Evolutionary conservation across 2,888 invertebrate genomes (phyloP).

Genomic region (Dasysyrphus tricinctus): DNA sequence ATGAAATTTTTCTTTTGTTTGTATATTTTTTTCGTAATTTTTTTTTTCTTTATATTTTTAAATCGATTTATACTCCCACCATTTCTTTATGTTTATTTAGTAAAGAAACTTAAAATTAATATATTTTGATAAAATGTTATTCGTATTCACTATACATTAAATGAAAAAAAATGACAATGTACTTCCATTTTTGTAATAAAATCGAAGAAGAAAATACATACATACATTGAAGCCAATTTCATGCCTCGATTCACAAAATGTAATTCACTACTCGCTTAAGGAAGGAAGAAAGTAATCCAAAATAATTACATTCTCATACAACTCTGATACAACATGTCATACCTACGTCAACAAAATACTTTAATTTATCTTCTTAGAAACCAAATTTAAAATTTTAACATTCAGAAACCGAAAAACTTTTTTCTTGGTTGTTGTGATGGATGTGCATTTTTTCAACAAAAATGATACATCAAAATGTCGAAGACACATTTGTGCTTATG

Average conservation of each 20-base stretch:
- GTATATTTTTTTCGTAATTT: background rate
- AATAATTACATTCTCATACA: background rate
- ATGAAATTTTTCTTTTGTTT: background rate
- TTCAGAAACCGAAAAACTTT: background rate
- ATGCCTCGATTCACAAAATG: background rate
- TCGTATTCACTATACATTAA: too few species aligned
- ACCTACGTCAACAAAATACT: background rate
- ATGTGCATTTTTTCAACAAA: background rate
- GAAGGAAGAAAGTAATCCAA: background rate
- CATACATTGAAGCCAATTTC: too few species aligned
- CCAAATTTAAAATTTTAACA: background rate
- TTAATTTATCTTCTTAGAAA: background rate
- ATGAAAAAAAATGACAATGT: too few species aligned
- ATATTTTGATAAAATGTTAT: too few species aligned
- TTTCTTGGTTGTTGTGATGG: background rate
- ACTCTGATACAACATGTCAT: background rate
- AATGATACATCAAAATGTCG: constrained; percentile 12
- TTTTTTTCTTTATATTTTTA: too few species aligned
- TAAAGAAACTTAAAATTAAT: too few species aligned
- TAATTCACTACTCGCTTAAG: background rate
- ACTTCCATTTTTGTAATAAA: too few species aligned
- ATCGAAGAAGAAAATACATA: too few species aligned
- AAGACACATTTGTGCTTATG: background rate
- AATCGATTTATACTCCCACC: too few species aligned
- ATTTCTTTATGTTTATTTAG: too few species aligned